These are phyloP conservation scores for Balearica regulorum DNA, from an alignment of 2,797 vertebrate genomes.

Conservation along the genomic window DNA sequence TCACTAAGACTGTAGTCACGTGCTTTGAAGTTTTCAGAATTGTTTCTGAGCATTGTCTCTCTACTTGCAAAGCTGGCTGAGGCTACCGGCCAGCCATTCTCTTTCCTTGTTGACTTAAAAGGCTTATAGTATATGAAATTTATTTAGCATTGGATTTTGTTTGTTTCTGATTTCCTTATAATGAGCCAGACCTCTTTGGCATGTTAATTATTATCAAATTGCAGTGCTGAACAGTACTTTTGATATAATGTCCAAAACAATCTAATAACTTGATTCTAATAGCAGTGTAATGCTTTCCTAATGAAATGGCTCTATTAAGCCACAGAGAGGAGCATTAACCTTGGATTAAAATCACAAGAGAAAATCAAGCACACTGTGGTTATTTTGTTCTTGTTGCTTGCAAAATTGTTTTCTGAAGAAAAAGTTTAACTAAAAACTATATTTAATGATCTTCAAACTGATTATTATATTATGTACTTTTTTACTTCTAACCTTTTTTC, in stretches of 20 bases:
- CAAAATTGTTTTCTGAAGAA: background rate
- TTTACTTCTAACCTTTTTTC: background rate
- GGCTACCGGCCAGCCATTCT: background rate
- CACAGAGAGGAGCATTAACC: slow-evolving; percentile 32
- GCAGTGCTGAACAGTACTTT: background rate
- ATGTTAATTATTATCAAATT: background rate
- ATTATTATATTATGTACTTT: background rate
- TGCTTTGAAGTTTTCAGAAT: background rate
- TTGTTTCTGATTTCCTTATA: background rate
- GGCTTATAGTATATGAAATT: background rate
- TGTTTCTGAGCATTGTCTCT: background rate
- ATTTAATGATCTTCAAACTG: background rate
- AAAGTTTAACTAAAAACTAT: background rate
- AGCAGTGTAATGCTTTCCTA: slow-evolving; percentile 12
- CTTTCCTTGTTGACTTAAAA: background rate
- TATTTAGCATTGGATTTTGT: background rate
- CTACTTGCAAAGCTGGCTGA: background rate
- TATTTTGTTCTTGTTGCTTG: background rate
- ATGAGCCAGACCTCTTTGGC: background rate
- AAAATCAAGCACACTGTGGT: background rate
- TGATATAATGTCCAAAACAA: slow-evolving; percentile 22
- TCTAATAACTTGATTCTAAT: background rate
- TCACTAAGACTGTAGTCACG: background rate
- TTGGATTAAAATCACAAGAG: slow-evolving; percentile 26
- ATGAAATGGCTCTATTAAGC: slow-evolving; percentile 34